Conservation (phyloP, 2,113 vertebrate species). For the Actinemys pallida region DNA sequence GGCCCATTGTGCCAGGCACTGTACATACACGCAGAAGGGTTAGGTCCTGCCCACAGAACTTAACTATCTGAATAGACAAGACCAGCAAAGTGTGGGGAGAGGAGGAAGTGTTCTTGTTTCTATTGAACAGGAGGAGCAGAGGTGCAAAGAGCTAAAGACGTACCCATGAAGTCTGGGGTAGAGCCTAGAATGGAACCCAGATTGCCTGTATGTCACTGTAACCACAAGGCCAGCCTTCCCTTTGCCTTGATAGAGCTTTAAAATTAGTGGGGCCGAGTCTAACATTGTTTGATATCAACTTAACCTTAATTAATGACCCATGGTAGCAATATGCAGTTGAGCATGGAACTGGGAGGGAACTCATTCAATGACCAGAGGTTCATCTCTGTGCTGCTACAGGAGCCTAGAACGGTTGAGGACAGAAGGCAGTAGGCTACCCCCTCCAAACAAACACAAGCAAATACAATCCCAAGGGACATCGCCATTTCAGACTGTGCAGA, state of each 20-base stretch:
- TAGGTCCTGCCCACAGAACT: not conserved
- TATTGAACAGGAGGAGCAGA: not conserved
- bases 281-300: not conserved
- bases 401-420: not conserved
- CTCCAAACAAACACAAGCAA: not conserved
- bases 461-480: slow-evolving; percentile 24
- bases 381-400: slow-evolving; percentile 22
- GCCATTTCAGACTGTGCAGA: not conserved
- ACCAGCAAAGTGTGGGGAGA: accelerated
- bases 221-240: not conserved
- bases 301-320: not conserved
- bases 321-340: not conserved
- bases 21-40: not conserved
- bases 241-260: not conserved
- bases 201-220: not conserved
- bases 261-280: not conserved
- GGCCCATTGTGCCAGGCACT: not conserved
- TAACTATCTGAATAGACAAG: accelerated
- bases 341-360: slow-evolving; percentile 1
- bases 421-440: slow-evolving; percentile 40
- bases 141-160: not conserved
- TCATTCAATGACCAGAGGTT: slow-evolving; percentile 2
- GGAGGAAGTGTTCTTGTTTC: accelerated
- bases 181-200: not conserved
- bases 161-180: not conserved